Base-by-base conservation (phyloP, 2,888 invertebrate genomes). In the Tetrapedia diversipes region DNA sequence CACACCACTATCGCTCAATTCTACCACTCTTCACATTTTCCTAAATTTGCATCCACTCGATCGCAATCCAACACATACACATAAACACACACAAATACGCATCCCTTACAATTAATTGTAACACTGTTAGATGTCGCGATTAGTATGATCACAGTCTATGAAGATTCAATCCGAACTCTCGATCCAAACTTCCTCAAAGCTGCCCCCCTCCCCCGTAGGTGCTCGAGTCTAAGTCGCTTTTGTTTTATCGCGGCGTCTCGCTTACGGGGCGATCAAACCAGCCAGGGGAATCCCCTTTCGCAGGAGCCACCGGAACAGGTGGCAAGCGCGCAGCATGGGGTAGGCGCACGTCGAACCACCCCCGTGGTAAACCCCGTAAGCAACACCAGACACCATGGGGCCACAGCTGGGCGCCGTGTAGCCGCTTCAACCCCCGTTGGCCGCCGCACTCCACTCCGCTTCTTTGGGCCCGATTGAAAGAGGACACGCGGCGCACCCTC, bases 381-480 rank as follows among this genome's bases (percentile, higher is more conserved):
- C 85, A 67, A 78, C 74, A 76, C 74, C 79, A 79, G 78, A 77
- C 83, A 78, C 80, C 67, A 79, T 72, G 78, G 77, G 85, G 87
- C 69, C 90, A 88, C 90, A 90, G 90, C 90, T 90, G 90, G 90
- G 74, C 69, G 87, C 88, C 90, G 88, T 87, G 88, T 85, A 86
- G 84, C 71, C 75, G 82, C 76, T 77, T 73, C n/a, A 76, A 79
- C 79, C 69, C 73, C 47, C 65, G 45, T 14, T 37, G 37, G 7
- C 37, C 29, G 41, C 68, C 34, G 24, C 61, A 64, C 81, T 53
- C 57, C 70, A 54, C n/a, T n/a, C n/a, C 34, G 68, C 66, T 66
- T 57, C 77, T 79, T 67, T 54, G 63, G 49, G 27, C 63, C 61
- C 65, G 65, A 84, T 87, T 83, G 76, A 83, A 82, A 87, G 82